Conservation (phyloP, 2,113 vertebrate species). For the Tragelaphus strepsiceros region DNA sequence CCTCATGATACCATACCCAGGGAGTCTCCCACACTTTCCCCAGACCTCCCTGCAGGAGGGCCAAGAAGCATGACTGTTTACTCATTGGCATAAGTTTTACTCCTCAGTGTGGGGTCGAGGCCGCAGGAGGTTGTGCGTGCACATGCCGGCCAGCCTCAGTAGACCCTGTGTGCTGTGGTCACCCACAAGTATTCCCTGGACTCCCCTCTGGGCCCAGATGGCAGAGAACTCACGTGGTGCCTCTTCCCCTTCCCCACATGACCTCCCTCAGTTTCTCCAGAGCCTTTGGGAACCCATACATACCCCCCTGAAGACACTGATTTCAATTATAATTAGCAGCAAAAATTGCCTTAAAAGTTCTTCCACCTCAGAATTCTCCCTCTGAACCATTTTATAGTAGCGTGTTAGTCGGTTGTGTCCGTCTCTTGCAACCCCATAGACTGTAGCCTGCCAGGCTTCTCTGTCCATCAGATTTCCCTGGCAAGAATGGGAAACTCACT, state of each 20-base stretch:
- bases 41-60: background rate
- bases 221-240: rapidly evolving
- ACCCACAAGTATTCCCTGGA: rapidly evolving
- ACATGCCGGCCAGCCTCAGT: rapidly evolving
- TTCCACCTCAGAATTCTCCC: background rate
- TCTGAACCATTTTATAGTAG: background rate
- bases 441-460: background rate
- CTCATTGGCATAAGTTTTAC: background rate
- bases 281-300: background rate
- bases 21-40: background rate
- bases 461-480: background rate
- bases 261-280: background rate
- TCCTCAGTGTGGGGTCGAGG: background rate
- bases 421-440: background rate
- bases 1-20: background rate
- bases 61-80: rapidly evolving
- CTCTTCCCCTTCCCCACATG: background rate
- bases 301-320: background rate
- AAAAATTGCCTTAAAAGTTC: conserved; percentile 25
- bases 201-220: rapidly evolving
- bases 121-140: rapidly evolving
- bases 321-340: conserved; percentile 44
- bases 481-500: background rate
- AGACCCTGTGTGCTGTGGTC: background rate
- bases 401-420: background rate